Evolutionary conservation across 2,113 vertebrate species (phyloP), one percentile per base, ranked within the genome.

Genomic region (Mellivora capensis): DNA sequence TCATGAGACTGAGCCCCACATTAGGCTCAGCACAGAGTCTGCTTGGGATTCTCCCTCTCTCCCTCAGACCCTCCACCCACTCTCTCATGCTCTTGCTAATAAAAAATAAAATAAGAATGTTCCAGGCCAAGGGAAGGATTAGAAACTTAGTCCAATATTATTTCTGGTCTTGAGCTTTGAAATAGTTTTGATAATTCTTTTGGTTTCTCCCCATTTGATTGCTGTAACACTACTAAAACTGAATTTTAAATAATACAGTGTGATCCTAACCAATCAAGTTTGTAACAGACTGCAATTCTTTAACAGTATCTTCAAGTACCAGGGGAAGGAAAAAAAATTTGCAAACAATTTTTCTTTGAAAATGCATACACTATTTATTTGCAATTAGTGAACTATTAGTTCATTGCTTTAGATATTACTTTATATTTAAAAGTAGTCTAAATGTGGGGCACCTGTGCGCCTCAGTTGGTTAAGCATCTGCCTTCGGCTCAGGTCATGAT

Each of bases 381-480:
- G 44, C 37, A 87, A 93, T 67, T 93, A 97, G 95, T 95, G 64
- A 94, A 59, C 84, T 34, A 54, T 59, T 87, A 79, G 64, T 87
- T 94, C 64, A 91, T 86, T 98, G 97, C 98, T 98, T 90, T 93
- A 69, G 15, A 67, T 79, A 39, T n/a, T 54, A 21, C 49, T 91
- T 93, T 61, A 84, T 71, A 86, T 54, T 88, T 79, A 10, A 94
- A 94, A 98, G 92, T 86, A 93, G 87, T 97, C 94, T 97, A 91
- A 77, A 44, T 94, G 79, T 93, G 61, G 62, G 64, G 64, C 15
- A 3, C 64, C 64, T 67, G 31, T 13, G 31, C 18, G 31, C 14
- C 31, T 67, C 31, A 34, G 64, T 67, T n/a, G 31, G 15, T 67
- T n/a, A n/a, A 18, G 64, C 3, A 0, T n/a, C 64, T n/a, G 64